These are phyloP conservation scores for Cebus imitator DNA, from an alignment of 2,113 vertebrate species.

Conservation along the genomic window DNA sequence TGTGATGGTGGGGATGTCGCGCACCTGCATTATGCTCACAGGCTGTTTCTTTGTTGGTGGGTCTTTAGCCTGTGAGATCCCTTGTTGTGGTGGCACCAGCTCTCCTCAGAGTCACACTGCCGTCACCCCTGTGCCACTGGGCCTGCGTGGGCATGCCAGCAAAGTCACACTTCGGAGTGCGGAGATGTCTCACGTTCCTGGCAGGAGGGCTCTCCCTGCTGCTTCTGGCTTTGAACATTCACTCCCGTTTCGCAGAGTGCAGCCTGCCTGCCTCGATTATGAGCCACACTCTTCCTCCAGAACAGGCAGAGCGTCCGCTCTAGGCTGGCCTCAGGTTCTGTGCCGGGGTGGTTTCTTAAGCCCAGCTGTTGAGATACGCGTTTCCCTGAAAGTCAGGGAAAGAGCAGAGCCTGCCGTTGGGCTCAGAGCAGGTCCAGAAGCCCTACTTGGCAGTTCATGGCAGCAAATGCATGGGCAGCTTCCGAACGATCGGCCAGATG, in stretches of 20 bases:
- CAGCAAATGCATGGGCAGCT: not conserved
- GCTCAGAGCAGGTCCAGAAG: conserved; percentile 22
- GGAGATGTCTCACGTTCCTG: not conserved
- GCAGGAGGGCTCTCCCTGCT: conserved; percentile 3
- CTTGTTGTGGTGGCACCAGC: not conserved
- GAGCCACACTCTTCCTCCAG: not conserved
- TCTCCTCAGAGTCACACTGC: not conserved
- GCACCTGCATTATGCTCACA: not conserved
- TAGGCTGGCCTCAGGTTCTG: not conserved
- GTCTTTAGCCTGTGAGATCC: not conserved
- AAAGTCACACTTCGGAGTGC: not conserved
- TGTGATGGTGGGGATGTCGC: fast-evolving
- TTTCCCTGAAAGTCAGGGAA: not conserved
- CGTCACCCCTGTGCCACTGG: not conserved
- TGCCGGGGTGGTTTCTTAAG: not conserved
- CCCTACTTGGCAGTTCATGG: not conserved
- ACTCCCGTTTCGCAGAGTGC: not conserved
- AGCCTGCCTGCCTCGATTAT: not conserved
- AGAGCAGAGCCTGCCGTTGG: not conserved
- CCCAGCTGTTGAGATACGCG: fast-evolving
- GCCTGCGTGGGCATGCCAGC: not conserved
- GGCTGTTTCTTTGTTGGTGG: not conserved
- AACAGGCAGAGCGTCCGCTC: fast-evolving
- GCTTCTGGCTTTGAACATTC: not conserved
- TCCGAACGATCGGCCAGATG: not conserved